Percentiles rank a stretch among this genome's conserved stretches.
Conservation (phyloP, 2,113 vertebrate species). For the Oryzias melastigma region DNA sequence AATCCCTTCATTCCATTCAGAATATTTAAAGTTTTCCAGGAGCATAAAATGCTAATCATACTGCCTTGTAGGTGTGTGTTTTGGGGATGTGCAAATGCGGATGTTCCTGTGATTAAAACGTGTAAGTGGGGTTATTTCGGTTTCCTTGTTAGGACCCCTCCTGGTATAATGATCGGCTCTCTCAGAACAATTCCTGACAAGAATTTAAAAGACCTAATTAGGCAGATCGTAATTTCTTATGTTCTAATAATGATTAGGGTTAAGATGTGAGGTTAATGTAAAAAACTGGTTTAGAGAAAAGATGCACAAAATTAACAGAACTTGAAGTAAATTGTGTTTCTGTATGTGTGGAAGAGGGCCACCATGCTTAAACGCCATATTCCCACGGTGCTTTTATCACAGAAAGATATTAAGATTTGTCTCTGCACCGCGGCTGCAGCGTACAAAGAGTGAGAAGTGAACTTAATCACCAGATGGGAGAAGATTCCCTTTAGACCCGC, state of each 20-base stretch:
- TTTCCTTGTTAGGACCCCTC: too few species aligned
- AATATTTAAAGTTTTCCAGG: conserved; percentile 25
- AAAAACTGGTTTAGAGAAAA: too few species aligned
- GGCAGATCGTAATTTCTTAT: too few species aligned
- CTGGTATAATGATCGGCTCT: too few species aligned
- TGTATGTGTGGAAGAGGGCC: not conserved
- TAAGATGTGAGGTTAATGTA: too few species aligned
- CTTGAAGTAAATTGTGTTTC: not conserved
- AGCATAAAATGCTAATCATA: conserved; percentile 46
- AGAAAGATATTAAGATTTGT: conserved; percentile 57
- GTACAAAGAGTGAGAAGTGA: conserved; percentile 36
- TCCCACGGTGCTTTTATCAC: conserved; percentile 40
- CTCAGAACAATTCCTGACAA: too few species aligned
- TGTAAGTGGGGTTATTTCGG: not conserved
- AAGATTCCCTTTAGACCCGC: conserved; percentile 47
- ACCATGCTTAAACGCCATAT: conserved; percentile 40
- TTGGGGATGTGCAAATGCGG: conserved; percentile 3
- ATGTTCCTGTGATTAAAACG: not conserved
- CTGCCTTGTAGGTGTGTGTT: conserved; percentile 21
- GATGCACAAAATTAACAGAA: too few species aligned
- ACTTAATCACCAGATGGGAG: conserved; percentile 45
- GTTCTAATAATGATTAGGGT: too few species aligned
- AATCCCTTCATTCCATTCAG: too few species aligned
- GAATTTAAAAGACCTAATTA: too few species aligned
- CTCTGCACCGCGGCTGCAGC: conserved; percentile 39